Conservation (phyloP, 2,797 vertebrate genomes). For the Adelosebastes latens region DNA sequence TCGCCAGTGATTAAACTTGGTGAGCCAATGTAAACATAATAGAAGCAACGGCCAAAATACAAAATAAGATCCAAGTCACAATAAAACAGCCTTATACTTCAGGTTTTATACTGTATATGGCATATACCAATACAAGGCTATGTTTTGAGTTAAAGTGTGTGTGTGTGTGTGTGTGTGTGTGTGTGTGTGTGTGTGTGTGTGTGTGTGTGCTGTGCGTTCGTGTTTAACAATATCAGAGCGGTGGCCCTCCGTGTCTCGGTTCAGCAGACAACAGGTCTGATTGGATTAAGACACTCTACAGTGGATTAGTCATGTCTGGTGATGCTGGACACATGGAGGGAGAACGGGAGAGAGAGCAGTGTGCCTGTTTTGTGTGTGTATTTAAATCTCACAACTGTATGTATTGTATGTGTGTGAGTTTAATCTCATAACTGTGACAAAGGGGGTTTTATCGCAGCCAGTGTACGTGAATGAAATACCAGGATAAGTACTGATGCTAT, state of each 20-base stretch:
- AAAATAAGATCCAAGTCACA: neutral
- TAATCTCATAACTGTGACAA: constrained; percentile 59
- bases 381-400: constrained; percentile 45
- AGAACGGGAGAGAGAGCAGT: neutral
- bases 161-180: neutral
- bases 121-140: neutral
- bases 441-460: constrained; percentile 34
- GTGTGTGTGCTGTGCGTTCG: neutral
- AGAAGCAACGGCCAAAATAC: neutral
- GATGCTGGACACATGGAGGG: constrained; percentile 47
- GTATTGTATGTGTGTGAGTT: constrained; percentile 15
- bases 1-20: neutral
- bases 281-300: constrained; percentile 71
- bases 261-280: constrained; percentile 68
- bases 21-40: neutral
- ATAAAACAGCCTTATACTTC: neutral
- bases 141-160: neutral
- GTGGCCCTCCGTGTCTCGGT: constrained; percentile 31
- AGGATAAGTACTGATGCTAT: constrained; percentile 37
- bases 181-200: neutral
- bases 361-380: neutral
- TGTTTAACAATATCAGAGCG: constrained; percentile 43
- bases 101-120: neutral
- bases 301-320: constrained; percentile 67
- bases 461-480: constrained; percentile 43